phyloP scores from a whole-genome alignment of 2,113 vertebrate species.

The Rhodinocichla rosea region DNA sequence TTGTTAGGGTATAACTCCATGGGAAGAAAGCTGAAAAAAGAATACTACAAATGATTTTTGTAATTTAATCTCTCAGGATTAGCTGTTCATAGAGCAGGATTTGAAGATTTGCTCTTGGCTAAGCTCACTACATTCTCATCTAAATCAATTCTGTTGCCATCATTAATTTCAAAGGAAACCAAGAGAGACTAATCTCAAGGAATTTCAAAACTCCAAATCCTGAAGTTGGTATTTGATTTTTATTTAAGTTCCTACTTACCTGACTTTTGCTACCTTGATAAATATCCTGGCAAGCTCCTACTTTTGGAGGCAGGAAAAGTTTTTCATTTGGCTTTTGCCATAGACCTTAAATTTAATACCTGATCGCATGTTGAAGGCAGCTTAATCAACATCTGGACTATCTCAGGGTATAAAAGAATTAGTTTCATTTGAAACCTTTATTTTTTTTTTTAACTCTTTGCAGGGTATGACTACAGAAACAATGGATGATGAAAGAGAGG shows the following conservation, averaged over 20 bases:
- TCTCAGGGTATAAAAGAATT: neutral
- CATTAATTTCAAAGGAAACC: neutral
- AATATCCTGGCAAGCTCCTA: neutral
- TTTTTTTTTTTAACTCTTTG: neutral
- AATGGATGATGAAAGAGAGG: neutral
- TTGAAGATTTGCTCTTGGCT: slow-evolving; percentile 17
- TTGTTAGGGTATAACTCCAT: neutral
- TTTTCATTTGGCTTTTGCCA: neutral
- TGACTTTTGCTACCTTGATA: neutral
- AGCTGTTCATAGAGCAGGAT: slow-evolving; percentile 14
- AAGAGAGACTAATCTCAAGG: neutral
- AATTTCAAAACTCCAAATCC: neutral
- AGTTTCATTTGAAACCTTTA: neutral
- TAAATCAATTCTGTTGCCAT: slow-evolving; percentile 2
- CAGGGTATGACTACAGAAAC: neutral
- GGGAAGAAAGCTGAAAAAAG: neutral
- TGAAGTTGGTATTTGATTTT: neutral
- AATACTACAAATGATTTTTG: neutral
- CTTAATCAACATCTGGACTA: neutral
- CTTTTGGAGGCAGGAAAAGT: neutral
- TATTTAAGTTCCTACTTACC: neutral
- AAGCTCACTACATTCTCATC: neutral
- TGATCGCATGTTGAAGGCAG: neutral
- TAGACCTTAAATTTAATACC: neutral
- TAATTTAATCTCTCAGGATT: slow-evolving; percentile 29